Evolutionary conservation across 2,888 invertebrate species (phyloP), one percentile per base, ranked within the genome.

Genomic region (Rambutsinella grinnellia): DNA sequence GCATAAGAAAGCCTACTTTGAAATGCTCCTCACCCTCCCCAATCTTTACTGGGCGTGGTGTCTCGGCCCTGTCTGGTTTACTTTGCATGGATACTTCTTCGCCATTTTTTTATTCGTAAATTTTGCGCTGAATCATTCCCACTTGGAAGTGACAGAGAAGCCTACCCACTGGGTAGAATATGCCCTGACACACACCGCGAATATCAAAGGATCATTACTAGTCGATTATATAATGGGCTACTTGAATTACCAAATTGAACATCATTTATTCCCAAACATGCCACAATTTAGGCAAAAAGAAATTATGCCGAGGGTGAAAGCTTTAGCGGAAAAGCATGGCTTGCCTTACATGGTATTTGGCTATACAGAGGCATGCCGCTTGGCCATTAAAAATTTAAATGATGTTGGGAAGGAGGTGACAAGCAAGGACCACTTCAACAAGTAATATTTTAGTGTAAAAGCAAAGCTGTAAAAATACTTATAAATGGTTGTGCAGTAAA

Each of bases 121-220:
- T 46, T 75, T 78, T 36, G 28, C 70, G 26, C 57, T 80, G 72
- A 71, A 0, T n/a, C n/a, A n/a, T n/a, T n/a, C n/a, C n/a, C n/a
- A n/a, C n/a, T n/a, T n/a, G n/a, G n/a, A n/a, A n/a, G 72, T 81
- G 8, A 49, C 78, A 0, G 63, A 75, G 3, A 58, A 76, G 21
- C 79, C 71, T 1, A 67, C 63, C 2, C 81, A 79, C 36, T 81
- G 81, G 81, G 68, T 79, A 3, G 79, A 79, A 19, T 80, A 78
- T 21, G 61, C 72, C 2, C 44, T 72, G 0, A 54, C 58, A 3
- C 79, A 79, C 46, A 81, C 79, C 1, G 71, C 65, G 17, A 62
- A 80, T 57, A 61, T 80, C 8, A 19, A 63, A 54, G 63, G 76
- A 3, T 72, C 72, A 0, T 49, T 72, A 49, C 70, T 72, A 44